A percentile compares a stretch with the other conserved stretches of the same genome.
phyloP scores from a whole-genome alignment of 2,888 invertebrate species.

The Troides helena region DNA sequence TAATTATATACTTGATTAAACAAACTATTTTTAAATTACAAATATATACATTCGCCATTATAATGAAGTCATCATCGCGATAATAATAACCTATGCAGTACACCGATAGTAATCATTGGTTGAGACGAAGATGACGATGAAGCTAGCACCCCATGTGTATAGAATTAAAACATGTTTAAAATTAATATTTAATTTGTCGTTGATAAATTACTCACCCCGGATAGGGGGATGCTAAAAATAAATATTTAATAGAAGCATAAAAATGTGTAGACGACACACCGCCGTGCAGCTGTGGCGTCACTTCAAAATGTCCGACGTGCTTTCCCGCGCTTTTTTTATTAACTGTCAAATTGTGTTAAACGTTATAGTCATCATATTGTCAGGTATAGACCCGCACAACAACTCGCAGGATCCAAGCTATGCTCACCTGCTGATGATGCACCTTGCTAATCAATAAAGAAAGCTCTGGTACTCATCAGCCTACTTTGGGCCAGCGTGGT shows the following conservation, averaged over 20 bases:
- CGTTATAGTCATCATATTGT: not conserved
- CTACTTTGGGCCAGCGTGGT: too few relatives aligned
- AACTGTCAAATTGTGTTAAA: too few relatives aligned
- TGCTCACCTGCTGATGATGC: too few relatives aligned
- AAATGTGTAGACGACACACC: not conserved
- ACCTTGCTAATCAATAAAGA: too few relatives aligned
- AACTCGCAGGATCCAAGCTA: not conserved
- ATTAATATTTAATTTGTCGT: not conserved
- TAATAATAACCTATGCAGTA: not conserved
- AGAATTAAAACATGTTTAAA: not conserved
- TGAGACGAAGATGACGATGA: too few relatives aligned
- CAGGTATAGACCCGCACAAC: not conserved
- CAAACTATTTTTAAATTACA: not conserved
- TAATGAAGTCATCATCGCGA: not conserved
- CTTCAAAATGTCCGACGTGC: not conserved
- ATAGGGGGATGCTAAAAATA: not conserved
- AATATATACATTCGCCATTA: not conserved
- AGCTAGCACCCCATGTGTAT: too few relatives aligned
- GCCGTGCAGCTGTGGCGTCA: not conserved
- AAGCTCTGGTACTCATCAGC: too few relatives aligned
- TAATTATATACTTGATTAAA: not conserved
- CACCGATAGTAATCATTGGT: too few relatives aligned
- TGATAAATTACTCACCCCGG: not conserved
- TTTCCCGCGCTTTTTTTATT: not conserved
- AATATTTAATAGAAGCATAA: not conserved